Conservation (phyloP, 2,113 vertebrate species). For the Notarius quadriscutis region DNA sequence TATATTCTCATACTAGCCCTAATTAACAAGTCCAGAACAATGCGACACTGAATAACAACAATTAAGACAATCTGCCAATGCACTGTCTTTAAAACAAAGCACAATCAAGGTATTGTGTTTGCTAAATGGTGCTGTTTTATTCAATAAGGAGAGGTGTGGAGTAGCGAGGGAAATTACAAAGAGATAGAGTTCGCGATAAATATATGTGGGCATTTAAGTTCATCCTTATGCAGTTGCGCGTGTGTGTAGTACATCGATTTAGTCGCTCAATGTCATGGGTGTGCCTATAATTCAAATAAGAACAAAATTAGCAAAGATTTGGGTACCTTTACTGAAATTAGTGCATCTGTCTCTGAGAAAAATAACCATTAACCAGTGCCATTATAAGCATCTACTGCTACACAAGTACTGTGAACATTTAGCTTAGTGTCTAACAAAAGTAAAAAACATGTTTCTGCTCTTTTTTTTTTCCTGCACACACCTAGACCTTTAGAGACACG, state of each 20-base stretch:
- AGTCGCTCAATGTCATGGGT: not conserved
- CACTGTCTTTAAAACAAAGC: not conserved
- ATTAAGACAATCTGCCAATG: slow-evolving; percentile 10
- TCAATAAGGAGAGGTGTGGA: not conserved
- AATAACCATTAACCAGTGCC: not conserved
- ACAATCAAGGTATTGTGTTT: slow-evolving; percentile 12
- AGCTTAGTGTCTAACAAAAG: not conserved
- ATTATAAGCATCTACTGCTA: not conserved
- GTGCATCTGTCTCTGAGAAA: not conserved
- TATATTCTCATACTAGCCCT: not conserved
- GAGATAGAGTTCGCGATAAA: not conserved
- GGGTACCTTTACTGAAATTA: not conserved
- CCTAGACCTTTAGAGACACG: not conserved
- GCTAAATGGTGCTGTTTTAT: not conserved
- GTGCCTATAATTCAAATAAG: not conserved
- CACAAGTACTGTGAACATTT: not conserved
- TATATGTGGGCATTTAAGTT: not conserved
- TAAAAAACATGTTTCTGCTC: not conserved
- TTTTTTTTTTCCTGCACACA: not conserved
- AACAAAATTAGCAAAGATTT: not conserved
- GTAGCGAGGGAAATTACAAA: not conserved
- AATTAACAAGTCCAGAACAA: slow-evolving; percentile 3
- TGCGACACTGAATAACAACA: not conserved
- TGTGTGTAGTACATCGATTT: not conserved
- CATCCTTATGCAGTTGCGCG: not conserved